Base-by-base conservation (phyloP, 2,888 invertebrate species). In the Anoplius nigerrimus region DNA sequence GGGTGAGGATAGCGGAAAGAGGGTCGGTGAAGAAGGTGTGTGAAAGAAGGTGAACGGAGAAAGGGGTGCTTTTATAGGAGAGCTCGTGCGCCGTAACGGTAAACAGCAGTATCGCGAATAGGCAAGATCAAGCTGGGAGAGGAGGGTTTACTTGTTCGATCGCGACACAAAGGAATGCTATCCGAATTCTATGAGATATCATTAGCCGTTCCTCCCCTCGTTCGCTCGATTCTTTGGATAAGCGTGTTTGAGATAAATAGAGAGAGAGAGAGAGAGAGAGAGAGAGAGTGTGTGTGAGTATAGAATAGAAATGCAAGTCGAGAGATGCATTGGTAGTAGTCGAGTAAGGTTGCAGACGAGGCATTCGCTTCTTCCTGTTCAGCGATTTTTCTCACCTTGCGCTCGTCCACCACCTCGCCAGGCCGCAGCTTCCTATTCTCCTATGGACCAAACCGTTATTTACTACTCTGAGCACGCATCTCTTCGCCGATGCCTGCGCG, bases 381-480 rank as follows among this genome's bases (percentile, higher is more conserved):
- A 71, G 71, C 72, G 79, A 71, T 81, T 80, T 82, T 77, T 87
- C 89, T 89, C 88, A 97, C 97, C 97, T 96, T 95, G 93, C 94
- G 95, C 90, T 97, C 97, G 91, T 95, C 95, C 92, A 95, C 90
- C 90, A 97, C 95, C 93, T 97, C 97, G 90, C 97, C 97, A 86
- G 97, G 97, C 87, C 97, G 95, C 90, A 97, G 95, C 93, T 96
- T 95, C 91, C 93, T 95, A 94, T 94, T 93, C 91, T 95, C 95
- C 95, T 93, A 92, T 89, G 90, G 85, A 89, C 79, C 87, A 88
- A 86, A 88, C 82, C 78, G 84, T 87, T 82, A 86, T 87, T 86
- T 86, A 85, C 84, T 71, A 70, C 54, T 69, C 63, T 56, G 70
- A 52, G 11, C 63, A 51, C 60, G 57, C 42, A 21, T 52, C 61